Evolutionary conservation across 2,113 vertebrate genomes (phyloP), one percentile per base, ranked within the genome.

Genomic region (Daboia siamensis): DNA sequence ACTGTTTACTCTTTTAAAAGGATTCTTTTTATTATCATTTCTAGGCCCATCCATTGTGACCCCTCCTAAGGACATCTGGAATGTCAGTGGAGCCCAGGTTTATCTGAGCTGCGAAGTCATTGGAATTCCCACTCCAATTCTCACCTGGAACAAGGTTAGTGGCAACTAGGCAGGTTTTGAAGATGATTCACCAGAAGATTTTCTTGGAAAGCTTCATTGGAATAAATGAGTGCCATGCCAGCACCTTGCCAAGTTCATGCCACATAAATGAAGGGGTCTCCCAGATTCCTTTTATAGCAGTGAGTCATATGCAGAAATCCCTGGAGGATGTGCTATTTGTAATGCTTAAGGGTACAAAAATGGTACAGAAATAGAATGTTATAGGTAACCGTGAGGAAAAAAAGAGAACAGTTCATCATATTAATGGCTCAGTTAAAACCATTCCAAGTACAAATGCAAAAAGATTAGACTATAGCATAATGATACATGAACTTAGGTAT

Each of bases 101-200:
- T 99, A 97, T 96, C 96, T 99, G 96, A 99, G 98, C 96, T 99
- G 99, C 55, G 99, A 99, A 96, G 99, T 98, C 89, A 98, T 98
- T 0, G 99, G 99, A 3, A 97, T 99, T 88, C 99, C 99, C 29
- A 99, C 99, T 10, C 99, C 99, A 8, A 97, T 99, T 90, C 98
- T 99, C 93, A 98, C 96, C 97, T 99, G 99, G 99, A 99, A 98
- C 95, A 99, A 98, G 98, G 99, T 99, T 88, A 87, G 96, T 96
- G 57, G 26, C 4, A 2, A 39, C 59, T 59, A 21, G 56, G 26
- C 44, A 59, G 3, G 51, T 39, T 51, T 61, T 39, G 44, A 23
- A 48, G 69, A 29, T 29, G n/a, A 85, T 84, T 87, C 44, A 64
- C 13, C n/a, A 74, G 48, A 13, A 44, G 29, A 33, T 69, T 52